A percentile compares a stretch with the other conserved stretches of the same genome.
Conservation (phyloP, 2,888 invertebrate species). For the Aricia artaxerxes region DNA sequence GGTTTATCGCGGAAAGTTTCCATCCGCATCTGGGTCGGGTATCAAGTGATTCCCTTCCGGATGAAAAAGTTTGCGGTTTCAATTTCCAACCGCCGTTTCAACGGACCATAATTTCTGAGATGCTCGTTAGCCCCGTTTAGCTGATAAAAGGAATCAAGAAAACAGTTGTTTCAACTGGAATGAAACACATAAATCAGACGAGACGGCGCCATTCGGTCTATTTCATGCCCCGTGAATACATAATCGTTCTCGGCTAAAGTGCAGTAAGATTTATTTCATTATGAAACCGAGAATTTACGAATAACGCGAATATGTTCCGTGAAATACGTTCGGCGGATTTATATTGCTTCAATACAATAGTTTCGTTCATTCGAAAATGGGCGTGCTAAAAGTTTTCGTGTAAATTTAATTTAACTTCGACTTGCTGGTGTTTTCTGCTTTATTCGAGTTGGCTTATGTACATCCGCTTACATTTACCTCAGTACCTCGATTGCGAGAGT, state of each 20-base stretch:
- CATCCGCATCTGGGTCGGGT: conserved; percentile 36
- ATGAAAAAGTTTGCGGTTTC: conserved; percentile 66
- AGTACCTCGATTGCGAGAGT: neutral
- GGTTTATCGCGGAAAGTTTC: conserved; percentile 33
- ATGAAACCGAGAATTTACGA: conserved; percentile 26
- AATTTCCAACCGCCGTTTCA: conserved; percentile 60
- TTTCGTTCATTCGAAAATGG: conserved; percentile 22
- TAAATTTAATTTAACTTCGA: conserved; percentile 17
- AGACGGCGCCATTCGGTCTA: conserved; percentile 60
- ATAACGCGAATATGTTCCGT: conserved; percentile 28
- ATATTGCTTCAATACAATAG: conserved; percentile 13
- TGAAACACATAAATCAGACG: conserved; percentile 71
- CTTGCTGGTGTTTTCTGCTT: neutral
- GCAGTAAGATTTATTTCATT: conserved; percentile 44
- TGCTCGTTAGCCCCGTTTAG: conserved; percentile 67
- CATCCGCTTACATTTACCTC: neutral
- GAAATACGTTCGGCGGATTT: neutral
- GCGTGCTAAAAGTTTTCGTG: conserved; percentile 8
- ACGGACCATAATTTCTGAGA: conserved; percentile 56
- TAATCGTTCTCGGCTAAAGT: conserved; percentile 48
- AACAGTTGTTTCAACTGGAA: conserved; percentile 64
- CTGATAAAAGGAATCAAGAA: conserved; percentile 55
- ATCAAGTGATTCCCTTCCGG: conserved; percentile 52
- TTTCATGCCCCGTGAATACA: conserved; percentile 57
- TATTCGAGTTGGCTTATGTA: neutral